These are phyloP conservation scores for Nephrotoma guestfalica DNA, from an alignment of 2,888 invertebrate genomes.

Conservation along the genomic window DNA sequence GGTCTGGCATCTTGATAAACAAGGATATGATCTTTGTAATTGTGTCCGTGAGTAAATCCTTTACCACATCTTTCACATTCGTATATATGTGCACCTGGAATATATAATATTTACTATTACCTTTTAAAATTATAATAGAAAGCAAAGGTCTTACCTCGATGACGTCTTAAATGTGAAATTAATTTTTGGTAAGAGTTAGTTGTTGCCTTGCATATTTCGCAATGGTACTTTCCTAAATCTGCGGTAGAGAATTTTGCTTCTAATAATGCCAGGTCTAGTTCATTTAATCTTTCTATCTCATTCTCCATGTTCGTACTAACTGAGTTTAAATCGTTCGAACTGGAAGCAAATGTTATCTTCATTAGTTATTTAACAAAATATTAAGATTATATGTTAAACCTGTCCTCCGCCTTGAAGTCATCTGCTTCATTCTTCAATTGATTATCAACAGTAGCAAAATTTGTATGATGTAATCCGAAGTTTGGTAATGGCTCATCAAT, in stretches of 20 bases:
- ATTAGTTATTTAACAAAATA: neutral
- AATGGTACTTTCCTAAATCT: conserved; percentile 26
- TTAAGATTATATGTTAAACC: neutral
- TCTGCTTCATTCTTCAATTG: neutral
- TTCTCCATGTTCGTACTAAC: neutral
- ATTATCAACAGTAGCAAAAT: no score
- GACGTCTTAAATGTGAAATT: conserved; percentile 39
- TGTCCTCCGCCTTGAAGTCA: neutral
- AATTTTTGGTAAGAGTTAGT: conserved; percentile 36
- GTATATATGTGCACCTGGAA: conserved; percentile 44
- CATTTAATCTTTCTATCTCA: no score
- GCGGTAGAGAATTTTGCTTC: neutral
- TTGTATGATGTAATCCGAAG: no score
- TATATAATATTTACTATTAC: conserved; percentile 33
- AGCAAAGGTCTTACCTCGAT: conserved; percentile 26
- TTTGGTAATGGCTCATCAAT: no score
- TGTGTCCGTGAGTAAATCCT: conserved; percentile 40
- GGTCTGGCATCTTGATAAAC: conserved; percentile 21
- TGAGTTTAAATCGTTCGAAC: neutral
- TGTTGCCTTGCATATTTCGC: conserved; percentile 29
- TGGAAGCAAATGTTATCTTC: neutral
- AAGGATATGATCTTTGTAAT: no score
- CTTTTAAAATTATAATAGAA: no score
- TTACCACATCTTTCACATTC: conserved; percentile 43
- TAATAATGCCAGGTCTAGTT: no score